phyloP scores from a whole-genome alignment of 1,140 invertebrate genomes.

The Phocides pigmalion region DNA sequence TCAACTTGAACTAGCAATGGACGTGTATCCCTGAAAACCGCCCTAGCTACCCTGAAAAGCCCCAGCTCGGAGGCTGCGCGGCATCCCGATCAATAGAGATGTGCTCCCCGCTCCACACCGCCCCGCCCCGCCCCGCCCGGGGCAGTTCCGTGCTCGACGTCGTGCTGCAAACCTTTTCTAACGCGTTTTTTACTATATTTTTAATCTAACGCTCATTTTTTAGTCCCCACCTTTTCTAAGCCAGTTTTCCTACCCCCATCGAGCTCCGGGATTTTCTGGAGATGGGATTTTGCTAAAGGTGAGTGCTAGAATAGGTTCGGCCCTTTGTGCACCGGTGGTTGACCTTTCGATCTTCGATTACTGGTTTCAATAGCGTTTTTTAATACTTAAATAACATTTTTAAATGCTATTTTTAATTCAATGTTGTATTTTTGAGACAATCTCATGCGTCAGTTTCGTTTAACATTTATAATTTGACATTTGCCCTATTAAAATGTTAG shows the following conservation, averaged over 20 bases:
- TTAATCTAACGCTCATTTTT: slow-evolving; percentile 50
- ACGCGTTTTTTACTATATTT: slow-evolving; percentile 50
- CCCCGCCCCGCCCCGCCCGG: slow-evolving; percentile 48
- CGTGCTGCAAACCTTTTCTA: slow-evolving; percentile 43
- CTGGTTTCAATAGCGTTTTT: slow-evolving; percentile 3
- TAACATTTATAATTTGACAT: too few relatives aligned
- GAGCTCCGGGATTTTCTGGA: slow-evolving; percentile 59
- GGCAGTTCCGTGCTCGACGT: slow-evolving; percentile 58
- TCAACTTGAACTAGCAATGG: slow-evolving; percentile 38
- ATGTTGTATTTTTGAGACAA: background rate
- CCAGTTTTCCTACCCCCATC: slow-evolving; percentile 37
- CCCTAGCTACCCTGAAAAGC: slow-evolving; percentile 18
- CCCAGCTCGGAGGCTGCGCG: slow-evolving; percentile 57
- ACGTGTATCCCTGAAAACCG: background rate
- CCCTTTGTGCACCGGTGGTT: slow-evolving; percentile 10
- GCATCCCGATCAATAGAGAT: slow-evolving; percentile 56
- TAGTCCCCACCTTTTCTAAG: slow-evolving; percentile 41
- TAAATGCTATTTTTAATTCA: background rate
- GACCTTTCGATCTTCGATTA: slow-evolving; percentile 23
- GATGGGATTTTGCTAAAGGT: slow-evolving; percentile 67
- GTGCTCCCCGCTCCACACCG: slow-evolving; percentile 30
- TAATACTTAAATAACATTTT: background rate
- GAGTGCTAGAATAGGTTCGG: slow-evolving; percentile 33
- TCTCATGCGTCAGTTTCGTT: too few relatives aligned
- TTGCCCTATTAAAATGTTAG: too few relatives aligned